A percentile compares a stretch with the other conserved stretches of the same genome.
Evolutionary conservation across 23 tunicate species (phyloP).

Genomic region (Trididemnum nubilum): DNA sequence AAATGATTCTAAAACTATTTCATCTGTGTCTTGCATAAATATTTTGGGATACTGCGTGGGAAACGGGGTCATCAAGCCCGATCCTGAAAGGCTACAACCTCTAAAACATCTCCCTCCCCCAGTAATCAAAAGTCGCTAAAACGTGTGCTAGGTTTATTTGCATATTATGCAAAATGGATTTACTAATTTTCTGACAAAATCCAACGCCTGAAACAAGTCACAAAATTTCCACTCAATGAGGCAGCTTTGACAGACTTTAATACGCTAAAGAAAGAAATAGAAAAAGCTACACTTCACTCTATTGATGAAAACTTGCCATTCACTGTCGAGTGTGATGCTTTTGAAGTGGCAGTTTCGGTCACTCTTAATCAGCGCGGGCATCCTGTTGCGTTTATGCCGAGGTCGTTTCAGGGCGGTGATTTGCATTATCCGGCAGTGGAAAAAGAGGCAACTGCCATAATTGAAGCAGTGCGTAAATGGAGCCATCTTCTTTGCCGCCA

Average conservation of each 20-base stretch:
- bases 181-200: too few relatives aligned
- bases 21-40: background rate
- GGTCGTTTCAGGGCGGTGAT: constrained; percentile 5
- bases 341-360: constrained; percentile 8
- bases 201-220: too few relatives aligned
- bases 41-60: too few relatives aligned
- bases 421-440: too few relatives aligned
- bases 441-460: too few relatives aligned
- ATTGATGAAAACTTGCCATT: constrained; percentile 41
- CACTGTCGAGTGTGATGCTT: constrained; percentile 28
- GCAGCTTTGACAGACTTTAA: constrained; percentile 12
- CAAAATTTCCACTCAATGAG: too few relatives aligned
- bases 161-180: too few relatives aligned
- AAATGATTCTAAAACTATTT: constrained; percentile 20
- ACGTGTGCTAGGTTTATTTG: constrained; percentile 9
- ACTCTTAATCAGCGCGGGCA: too few relatives aligned
- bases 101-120: constrained; percentile 1
- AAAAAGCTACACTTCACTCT: background rate
- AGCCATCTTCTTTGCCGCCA: background rate
- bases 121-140: constrained; percentile 1
- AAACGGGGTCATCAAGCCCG: too few relatives aligned
- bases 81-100: constrained; percentile 14
- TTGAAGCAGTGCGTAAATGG: too few relatives aligned
- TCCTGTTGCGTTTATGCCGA: too few relatives aligned
- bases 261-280: background rate